A percentile compares a stretch with the other conserved stretches of the same genome.
These are phyloP conservation scores for Nylanderia fulva DNA, from an alignment of 1,140 invertebrate species.

Conservation along the genomic window DNA sequence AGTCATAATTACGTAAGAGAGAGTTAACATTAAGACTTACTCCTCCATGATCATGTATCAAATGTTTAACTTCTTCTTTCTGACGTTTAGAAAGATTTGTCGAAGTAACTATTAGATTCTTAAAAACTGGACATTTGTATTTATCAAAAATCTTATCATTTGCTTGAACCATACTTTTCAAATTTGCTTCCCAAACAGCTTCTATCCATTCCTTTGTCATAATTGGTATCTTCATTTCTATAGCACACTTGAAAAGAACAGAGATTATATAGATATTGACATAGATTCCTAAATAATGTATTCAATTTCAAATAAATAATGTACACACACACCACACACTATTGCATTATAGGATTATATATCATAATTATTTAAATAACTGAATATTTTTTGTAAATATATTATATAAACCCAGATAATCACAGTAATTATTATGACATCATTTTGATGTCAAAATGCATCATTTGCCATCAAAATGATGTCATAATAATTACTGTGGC, in stretches of 20 bases:
- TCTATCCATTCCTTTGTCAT: conserved; percentile 93
- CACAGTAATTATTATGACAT: no score
- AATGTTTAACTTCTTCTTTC: conserved; percentile 90
- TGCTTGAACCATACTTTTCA: conserved; percentile 88
- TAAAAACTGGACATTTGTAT: conserved; percentile 92
- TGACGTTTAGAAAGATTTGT: conserved; percentile 90
- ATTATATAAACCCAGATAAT: no score
- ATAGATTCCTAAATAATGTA: background rate
- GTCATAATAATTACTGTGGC: no score
- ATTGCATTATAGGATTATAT: background rate
- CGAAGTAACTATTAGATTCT: conserved; percentile 92
- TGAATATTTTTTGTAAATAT: background rate
- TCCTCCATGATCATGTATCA: conserved; percentile 92
- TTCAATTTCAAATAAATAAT: background rate
- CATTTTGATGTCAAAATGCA: no score
- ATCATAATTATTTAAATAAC: conserved; percentile 1
- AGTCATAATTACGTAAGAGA: conserved; percentile 14
- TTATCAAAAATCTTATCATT: conserved; percentile 88
- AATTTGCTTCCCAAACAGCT: conserved; percentile 91
- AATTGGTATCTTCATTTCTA: conserved; percentile 89
- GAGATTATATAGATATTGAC: conserved; percentile 13
- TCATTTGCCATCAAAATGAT: no score
- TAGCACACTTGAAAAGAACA: conserved; percentile 88
- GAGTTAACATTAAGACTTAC: no score
- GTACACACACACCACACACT: no score